A percentile compares a stretch with the other conserved stretches of the same genome.
Conservation (phyloP, 2,113 vertebrate species). For the Poeciliopsis turrubarensis region DNA sequence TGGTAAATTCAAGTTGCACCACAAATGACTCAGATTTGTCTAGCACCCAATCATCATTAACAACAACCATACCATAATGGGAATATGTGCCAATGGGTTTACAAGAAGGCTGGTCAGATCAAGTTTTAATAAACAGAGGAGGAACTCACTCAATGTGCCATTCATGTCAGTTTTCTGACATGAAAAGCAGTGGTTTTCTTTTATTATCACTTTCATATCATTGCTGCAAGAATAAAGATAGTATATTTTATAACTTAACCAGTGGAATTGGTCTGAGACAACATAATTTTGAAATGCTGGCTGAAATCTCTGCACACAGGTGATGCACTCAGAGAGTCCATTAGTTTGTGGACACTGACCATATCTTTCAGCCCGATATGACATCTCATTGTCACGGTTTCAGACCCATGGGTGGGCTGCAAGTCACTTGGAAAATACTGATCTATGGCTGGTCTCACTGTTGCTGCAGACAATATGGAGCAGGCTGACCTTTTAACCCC, state of each 20-base stretch:
- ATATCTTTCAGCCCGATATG: slow-evolving; percentile 37
- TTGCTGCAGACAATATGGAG: background rate
- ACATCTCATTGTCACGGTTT: slow-evolving; percentile 37
- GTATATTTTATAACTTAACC: background rate
- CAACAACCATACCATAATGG: background rate
- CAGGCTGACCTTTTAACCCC: slow-evolving; percentile 47
- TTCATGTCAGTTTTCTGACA: too few relatives aligned
- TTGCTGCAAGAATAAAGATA: background rate
- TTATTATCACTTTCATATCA: background rate
- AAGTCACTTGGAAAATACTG: slow-evolving; percentile 27
- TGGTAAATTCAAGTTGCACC: background rate
- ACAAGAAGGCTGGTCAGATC: background rate
- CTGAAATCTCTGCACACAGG: slow-evolving; percentile 21
- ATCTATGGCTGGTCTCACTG: slow-evolving; percentile 31
- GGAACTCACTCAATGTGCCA: too few relatives aligned
- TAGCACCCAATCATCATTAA: background rate
- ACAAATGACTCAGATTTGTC: background rate
- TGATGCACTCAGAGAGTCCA: slow-evolving; percentile 45
- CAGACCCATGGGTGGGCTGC: slow-evolving; percentile 22
- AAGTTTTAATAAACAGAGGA: background rate
- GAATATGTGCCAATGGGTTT: background rate
- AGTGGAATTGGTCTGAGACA: slow-evolving; percentile 9
- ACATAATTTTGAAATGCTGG: background rate
- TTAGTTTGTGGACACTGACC: slow-evolving; percentile 41
- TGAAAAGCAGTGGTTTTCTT: background rate